Base-by-base conservation (phyloP, 2,888 invertebrate species). In the Helleia helle region DNA sequence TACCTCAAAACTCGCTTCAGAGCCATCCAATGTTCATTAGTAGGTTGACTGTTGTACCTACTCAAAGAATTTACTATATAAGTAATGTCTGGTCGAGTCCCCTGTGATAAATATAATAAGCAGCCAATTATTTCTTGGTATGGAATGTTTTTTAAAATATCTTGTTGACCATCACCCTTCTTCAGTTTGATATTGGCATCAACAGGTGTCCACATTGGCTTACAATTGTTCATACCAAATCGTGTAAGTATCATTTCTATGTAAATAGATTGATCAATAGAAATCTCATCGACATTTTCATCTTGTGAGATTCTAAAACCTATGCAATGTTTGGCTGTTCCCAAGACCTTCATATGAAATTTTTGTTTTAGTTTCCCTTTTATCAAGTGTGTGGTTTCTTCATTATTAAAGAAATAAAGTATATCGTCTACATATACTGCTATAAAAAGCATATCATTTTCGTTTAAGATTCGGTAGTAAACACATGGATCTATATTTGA, bases 401-500 rank as follows among this genome's bases (percentile, higher is more conserved):
- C 14, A 27, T 15, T 26, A 27, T 38, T 38, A 7, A 27, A 28
- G 28, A 38, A 28, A 11, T 11, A 11, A 17, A 29, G 22, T 14
- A 50, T 2, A 31, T 57, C 56, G 22, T 58, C 53, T 0, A 58
- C 54, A 40, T 50, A 58, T 1, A 55, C 47, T 5, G 53, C 25
- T n/a, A 55, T 36, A 38, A 51, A 51, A 4, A 49, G 6, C 2
- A 54, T 54, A 17, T 50, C 42, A 29, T 48, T 29, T 43, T 52
- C 15, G 36, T 41, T 46, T 1, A 24, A 4, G 18, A 43, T 43
- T 6, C 30, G 14, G 27, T 48, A 52, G 24, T 57, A 57, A 15
- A 59, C 27, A 27, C 56, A 59, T 4, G 55, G 53, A 47, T 59
- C 56, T 14, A 49, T 1, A 12, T 48, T 47, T 34, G 53, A 55